Evolutionary conservation across 1,140 invertebrate genomes (phyloP).

Genomic region (Apis laboriosa): DNA sequence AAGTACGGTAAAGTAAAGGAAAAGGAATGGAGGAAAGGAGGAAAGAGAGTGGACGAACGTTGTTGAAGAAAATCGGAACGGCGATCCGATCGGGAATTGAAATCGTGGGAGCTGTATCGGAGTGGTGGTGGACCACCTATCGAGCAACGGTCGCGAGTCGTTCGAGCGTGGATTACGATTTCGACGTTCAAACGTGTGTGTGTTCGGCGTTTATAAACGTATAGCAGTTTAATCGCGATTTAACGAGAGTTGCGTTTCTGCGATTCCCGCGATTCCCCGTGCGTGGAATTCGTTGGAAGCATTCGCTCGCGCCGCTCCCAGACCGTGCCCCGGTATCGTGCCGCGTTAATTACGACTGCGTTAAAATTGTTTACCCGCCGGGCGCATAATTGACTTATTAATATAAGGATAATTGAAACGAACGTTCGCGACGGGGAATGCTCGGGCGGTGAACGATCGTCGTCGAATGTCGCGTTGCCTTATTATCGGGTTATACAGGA

Average conservation of each 20-base stretch:
- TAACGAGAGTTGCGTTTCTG: conserved; percentile 46
- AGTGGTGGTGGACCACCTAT: conserved; percentile 39
- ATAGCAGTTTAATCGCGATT: conserved; percentile 33
- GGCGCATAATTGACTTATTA: conserved; percentile 34
- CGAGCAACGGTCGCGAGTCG: conserved; percentile 10
- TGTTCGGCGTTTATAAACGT: conserved; percentile 9
- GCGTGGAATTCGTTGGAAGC: conserved; percentile 43
- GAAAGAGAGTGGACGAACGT: no score
- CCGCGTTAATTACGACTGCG: conserved; percentile 37
- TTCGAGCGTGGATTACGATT: conserved; percentile 46
- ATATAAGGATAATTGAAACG: conserved; percentile 20
- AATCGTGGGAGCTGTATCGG: conserved; percentile 24
- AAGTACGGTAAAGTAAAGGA: no score
- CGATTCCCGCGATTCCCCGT: conserved; percentile 46
- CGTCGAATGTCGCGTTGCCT: not conserved
- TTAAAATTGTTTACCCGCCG: conserved; percentile 41
- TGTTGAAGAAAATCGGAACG: no score
- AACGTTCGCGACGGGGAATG: not conserved
- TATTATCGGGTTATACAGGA: no score
- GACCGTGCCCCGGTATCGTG: not conserved
- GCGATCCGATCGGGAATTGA: not conserved
- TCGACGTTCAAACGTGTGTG: conserved; percentile 3
- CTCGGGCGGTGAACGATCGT: not conserved
- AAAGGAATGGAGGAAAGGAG: no score
- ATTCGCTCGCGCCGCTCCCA: conserved; percentile 1